phyloP scores from a whole-genome alignment of 1,140 invertebrate genomes.

The Drosophila eugracilis region DNA sequence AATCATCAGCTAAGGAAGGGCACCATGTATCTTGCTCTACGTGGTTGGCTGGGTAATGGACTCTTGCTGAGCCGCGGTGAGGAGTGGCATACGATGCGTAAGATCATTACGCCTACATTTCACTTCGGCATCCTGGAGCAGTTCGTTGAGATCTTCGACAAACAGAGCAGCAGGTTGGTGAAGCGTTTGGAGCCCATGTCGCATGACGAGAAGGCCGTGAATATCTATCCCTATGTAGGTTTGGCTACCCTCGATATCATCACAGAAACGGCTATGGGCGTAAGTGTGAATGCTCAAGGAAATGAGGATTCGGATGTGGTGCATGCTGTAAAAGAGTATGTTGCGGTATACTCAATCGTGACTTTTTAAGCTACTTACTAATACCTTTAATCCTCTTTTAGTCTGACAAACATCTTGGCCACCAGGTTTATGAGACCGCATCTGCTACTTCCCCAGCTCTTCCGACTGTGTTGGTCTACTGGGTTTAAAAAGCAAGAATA shows the following conservation, averaged over 20 bases:
- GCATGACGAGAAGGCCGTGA: conserved; percentile 33
- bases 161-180: conserved; percentile 88
- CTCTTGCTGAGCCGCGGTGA: conserved; percentile 86
- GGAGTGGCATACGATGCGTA: conserved; percentile 67
- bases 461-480: conserved; percentile 54
- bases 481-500: conserved; percentile 63
- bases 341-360: conserved; percentile 60
- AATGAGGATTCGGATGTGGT: conserved; percentile 89
- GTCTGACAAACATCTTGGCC: conserved; percentile 60
- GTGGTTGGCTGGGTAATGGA: conserved; percentile 88
- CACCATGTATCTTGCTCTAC: conserved; percentile 79
- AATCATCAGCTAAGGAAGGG: conserved; percentile 71
- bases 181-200: conserved; percentile 85
- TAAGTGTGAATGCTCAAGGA: conserved; percentile 89
- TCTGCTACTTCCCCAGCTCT: conserved; percentile 65
- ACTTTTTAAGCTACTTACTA: background rate
- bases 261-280: conserved; percentile 93
- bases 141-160: conserved; percentile 90
- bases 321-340: conserved; percentile 88
- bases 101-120: conserved; percentile 91
- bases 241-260: conserved; percentile 67
- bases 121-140: conserved; percentile 93
- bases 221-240: conserved; percentile 61
- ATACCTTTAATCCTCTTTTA: background rate
- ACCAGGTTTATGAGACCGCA: conserved; percentile 78